These are phyloP conservation scores for Anaspis maculata DNA, from an alignment of 2,888 invertebrate species.

Conservation along the genomic window DNA sequence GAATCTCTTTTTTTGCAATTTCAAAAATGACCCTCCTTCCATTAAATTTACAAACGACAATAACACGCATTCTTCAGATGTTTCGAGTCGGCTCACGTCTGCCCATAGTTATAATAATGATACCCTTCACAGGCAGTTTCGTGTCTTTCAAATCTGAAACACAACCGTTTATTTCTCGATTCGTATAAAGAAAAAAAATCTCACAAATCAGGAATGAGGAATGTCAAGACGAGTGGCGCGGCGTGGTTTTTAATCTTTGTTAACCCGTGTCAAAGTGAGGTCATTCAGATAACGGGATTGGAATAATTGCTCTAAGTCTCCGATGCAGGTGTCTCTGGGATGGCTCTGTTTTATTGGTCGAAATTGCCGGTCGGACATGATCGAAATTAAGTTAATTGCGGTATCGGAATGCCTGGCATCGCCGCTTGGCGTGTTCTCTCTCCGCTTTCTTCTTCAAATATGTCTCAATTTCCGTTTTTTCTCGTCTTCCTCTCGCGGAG, in stretches of 20 bases:
- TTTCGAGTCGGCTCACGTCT: conserved; percentile 30
- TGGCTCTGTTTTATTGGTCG: conserved; percentile 22
- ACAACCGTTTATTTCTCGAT: conserved; percentile 7
- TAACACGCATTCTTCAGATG: conserved; percentile 27
- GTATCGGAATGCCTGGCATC: no score
- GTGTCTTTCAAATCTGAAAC: conserved; percentile 28
- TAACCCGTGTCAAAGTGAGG: no score
- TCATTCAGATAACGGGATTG: conserved; percentile 23
- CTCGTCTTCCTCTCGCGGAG: no score
- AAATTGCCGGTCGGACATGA: no score
- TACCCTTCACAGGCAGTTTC: conserved; percentile 27
- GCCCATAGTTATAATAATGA: conserved; percentile 31
- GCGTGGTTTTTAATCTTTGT: no score
- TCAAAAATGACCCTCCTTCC: conserved; percentile 7
- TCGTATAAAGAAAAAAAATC: background rate
- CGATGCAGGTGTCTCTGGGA: conserved; percentile 21
- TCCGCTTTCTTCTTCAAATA: no score
- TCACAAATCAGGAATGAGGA: no score
- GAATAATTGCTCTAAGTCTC: conserved; percentile 19
- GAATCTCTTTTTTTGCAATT: conserved; percentile 4
- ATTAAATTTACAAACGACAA: conserved; percentile 14
- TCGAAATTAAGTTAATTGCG: no score
- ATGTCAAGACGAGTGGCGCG: no score
- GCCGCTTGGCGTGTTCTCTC: no score
- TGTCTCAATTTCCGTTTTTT: no score